These are phyloP conservation scores for Incurvaria masculella DNA, from an alignment of 2,888 invertebrate species.

Conservation along the genomic window DNA sequence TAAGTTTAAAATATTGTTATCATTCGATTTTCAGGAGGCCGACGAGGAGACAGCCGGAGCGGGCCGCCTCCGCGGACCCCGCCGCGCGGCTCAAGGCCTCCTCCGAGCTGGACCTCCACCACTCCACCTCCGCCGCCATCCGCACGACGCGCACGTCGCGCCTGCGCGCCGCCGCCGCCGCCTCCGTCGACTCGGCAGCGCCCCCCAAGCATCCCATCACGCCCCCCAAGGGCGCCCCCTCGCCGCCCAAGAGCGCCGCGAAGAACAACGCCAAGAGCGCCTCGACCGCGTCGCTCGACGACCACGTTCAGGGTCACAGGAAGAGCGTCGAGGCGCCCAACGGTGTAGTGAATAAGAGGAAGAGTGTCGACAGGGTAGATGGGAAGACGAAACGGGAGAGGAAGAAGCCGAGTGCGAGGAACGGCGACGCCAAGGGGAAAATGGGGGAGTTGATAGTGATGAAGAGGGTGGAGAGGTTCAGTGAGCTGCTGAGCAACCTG, in stretches of 20 bases:
- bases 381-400: neutral
- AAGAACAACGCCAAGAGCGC: conserved; percentile 42
- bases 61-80: conserved; percentile 33
- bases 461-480: conserved; percentile 49
- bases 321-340: conserved; percentile 35
- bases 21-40: conserved; percentile 36
- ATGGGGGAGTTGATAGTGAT: conserved; percentile 46
- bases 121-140: conserved; percentile 51
- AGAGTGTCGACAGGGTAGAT: neutral
- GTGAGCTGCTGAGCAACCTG: conserved; percentile 51
- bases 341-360: conserved; percentile 44
- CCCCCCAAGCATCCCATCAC: conserved; percentile 17
- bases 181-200: conserved; percentile 18
- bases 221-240: conserved; percentile 36
- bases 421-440: neutral
- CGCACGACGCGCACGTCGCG: conserved; percentile 71
- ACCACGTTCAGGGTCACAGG: conserved; percentile 31
- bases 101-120: conserved; percentile 38
- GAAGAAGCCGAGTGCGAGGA: conserved; percentile 31
- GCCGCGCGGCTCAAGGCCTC: conserved; percentile 42
- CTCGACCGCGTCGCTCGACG: conserved; percentile 39
- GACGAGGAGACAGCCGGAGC: conserved; percentile 26
- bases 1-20: no score
- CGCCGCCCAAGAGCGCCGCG: conserved; percentile 24
- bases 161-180: conserved; percentile 62